Evolutionary conservation across 2,888 invertebrate genomes (phyloP), one percentile per base, ranked within the genome.

Genomic region (Thereva unica): DNA sequence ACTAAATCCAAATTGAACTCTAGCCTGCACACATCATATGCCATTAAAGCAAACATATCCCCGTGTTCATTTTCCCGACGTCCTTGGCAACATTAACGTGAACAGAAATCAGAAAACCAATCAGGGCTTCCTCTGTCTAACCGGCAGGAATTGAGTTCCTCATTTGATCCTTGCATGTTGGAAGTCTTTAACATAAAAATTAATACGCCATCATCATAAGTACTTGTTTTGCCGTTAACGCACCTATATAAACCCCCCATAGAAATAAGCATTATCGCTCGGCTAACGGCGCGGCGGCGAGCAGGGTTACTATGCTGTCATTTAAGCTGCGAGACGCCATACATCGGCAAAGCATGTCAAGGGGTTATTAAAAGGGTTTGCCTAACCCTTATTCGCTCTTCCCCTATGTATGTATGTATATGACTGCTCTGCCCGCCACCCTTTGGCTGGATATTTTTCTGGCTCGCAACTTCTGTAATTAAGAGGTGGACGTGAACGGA

Each of bases 171-270:
- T 67, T 53, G 56, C 67, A 68, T 53, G 64, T 49, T 34, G 35
- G 45, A 50, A 66, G 53, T 68, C 55, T 63, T 68, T 68, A 66
- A 68, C 68, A 68, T 66, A 66, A 68, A 68, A 68, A 68, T 68
- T 68, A 68, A 66, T 68, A 68, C 64, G 64, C 68, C 68, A 68
- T 68, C 64, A 50, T 64, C 56, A 56, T 68, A 68, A 64, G 68
- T 68, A 61, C 65, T 66, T 68, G 68, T 68, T 68, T 54, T 59
- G 59, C 66, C 65, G 65, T 57, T 57, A 57, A 64, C 53, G 52
- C 53, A 64, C 35, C 52, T 53, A 53, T 50, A 40, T 40, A 40
- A 38, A 38, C 38, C 9, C 23, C 23, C 41, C 50, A 40, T 61
- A 23, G 50, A 9, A 44, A 53, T 53, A 53, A 40, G 53, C 23